A percentile compares a stretch with the other conserved stretches of the same genome.
phyloP scores from a whole-genome alignment of 2,113 vertebrate species.

The Cinclus mexicanus region DNA sequence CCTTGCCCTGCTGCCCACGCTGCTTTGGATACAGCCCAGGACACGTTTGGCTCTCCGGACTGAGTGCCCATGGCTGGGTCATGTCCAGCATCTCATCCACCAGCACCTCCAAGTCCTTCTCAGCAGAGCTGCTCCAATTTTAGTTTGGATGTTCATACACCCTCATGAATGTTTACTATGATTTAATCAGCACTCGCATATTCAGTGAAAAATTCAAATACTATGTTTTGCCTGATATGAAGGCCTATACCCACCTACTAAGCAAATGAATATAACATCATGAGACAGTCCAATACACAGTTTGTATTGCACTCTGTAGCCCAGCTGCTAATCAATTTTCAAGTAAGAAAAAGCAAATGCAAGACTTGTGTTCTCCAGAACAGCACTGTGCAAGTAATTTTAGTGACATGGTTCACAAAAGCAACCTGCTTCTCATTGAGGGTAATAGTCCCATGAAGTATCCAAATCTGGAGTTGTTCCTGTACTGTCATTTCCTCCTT shows the following conservation, averaged over 20 bases:
- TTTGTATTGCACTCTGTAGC: neutral
- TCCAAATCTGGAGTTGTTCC: neutral
- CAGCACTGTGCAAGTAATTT: neutral
- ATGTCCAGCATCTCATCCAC: neutral
- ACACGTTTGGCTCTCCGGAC: accelerated
- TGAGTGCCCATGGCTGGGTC: accelerated
- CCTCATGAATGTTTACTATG: neutral
- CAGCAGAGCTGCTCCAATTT: neutral
- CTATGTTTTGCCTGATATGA: neutral
- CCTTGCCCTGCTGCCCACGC: accelerated
- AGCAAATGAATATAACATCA: neutral
- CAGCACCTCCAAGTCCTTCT: neutral
- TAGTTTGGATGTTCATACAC: neutral
- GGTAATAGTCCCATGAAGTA: neutral
- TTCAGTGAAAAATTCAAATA: neutral
- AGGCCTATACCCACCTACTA: neutral
- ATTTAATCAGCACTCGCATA: neutral
- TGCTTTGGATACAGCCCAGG: neutral
- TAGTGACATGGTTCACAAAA: neutral
- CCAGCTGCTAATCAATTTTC: neutral
- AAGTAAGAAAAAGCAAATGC: neutral
- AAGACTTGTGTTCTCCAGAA: neutral
- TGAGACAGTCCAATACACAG: neutral
- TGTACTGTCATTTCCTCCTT: neutral
- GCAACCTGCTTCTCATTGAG: neutral